These are phyloP conservation scores for Autographa pulchrina DNA, from an alignment of 2,888 invertebrate genomes.

Conservation along the genomic window DNA sequence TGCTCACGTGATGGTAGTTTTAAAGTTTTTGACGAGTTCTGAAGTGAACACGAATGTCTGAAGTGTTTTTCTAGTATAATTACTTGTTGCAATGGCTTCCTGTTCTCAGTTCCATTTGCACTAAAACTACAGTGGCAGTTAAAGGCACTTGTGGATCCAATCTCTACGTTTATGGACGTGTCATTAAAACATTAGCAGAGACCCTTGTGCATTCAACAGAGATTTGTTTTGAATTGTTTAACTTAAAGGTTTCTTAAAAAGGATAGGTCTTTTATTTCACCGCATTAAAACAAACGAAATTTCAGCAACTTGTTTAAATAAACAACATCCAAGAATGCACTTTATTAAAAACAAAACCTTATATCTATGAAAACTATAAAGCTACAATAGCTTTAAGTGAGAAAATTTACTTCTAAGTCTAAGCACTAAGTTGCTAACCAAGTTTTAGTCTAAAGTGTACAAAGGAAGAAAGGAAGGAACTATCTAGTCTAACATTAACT, in stretches of 20 bases:
- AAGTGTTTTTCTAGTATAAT: constrained; percentile 30
- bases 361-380: constrained; percentile 17
- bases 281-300: no score
- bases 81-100: constrained; percentile 25
- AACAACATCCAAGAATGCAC: no score
- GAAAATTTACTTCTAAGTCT: constrained; percentile 34
- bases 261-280: no score
- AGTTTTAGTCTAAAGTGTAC: constrained; percentile 31
- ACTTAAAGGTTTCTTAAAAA: no score
- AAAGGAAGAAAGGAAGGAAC: constrained; percentile 28
- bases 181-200: background rate
- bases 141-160: constrained; percentile 13
- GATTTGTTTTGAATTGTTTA: background rate
- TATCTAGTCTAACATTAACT: constrained; percentile 32
- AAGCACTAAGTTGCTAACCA: constrained; percentile 20
- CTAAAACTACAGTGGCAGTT: constrained; percentile 23
- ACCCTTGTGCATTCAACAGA: constrained; percentile 16
- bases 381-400: constrained; percentile 12
- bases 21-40: constrained; percentile 28
- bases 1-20: constrained; percentile 10
- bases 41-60: constrained; percentile 19
- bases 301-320: no score
- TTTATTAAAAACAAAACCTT: no score
- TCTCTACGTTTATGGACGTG: constrained; percentile 1
- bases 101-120: constrained; percentile 31